phyloP scores from a whole-genome alignment of 1,140 invertebrate species.

The Drosophila sp. region DNA sequence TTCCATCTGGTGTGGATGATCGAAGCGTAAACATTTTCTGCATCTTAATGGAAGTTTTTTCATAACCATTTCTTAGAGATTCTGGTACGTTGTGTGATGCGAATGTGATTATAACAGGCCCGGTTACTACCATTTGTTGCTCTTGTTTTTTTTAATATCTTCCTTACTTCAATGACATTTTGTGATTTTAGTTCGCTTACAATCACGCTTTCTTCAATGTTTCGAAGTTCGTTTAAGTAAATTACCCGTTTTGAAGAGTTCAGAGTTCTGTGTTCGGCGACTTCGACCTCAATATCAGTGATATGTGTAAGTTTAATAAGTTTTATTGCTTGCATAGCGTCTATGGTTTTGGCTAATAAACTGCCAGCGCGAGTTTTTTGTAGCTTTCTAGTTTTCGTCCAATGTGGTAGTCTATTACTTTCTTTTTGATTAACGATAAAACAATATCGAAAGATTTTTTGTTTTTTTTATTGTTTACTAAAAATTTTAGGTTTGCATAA shows the following conservation, averaged over 20 bases:
- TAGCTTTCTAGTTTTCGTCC: constrained; percentile 24
- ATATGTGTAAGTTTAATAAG: too few species aligned
- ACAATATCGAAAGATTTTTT: too few species aligned
- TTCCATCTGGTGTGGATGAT: neutral
- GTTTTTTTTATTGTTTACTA: too few species aligned
- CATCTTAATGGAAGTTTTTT: constrained; percentile 3
- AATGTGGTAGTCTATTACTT: constrained; percentile 26
- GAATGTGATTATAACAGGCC: constrained; percentile 8
- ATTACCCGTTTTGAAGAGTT: constrained; percentile 17
- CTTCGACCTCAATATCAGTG: constrained; percentile 11
- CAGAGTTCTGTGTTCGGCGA: constrained; percentile 15
- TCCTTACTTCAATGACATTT: constrained; percentile 16
- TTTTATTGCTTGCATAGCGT: neutral
- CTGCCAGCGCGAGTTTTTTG: constrained; percentile 21
- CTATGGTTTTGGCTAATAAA: constrained; percentile 25
- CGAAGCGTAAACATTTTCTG: neutral
- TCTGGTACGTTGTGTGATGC: constrained; percentile 16
- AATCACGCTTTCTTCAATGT: neutral
- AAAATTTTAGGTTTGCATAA: constrained; percentile 10
- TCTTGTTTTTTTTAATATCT: constrained; percentile 9
- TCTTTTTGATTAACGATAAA: constrained; percentile 20
- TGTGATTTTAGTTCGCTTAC: constrained; percentile 13
- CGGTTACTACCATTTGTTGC: neutral
- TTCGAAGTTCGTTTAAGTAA: constrained; percentile 18
- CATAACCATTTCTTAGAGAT: constrained; percentile 14